Conservation (phyloP, 2,888 invertebrate genomes). For the Tipula lateralis region DNA sequence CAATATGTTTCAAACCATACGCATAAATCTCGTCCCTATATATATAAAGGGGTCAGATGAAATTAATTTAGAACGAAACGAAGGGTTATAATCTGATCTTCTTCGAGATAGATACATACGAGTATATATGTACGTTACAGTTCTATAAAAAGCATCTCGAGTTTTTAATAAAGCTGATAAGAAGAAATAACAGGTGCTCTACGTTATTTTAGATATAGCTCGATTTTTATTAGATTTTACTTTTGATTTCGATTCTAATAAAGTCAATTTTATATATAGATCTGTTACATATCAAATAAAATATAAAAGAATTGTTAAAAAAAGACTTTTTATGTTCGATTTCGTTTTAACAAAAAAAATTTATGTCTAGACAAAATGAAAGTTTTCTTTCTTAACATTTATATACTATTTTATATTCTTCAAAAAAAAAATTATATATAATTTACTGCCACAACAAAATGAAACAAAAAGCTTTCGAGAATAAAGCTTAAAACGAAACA, state of each 20-base stretch:
- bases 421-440: background rate
- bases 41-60: background rate
- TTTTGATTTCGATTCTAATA: background rate
- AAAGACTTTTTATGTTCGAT: background rate
- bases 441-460: background rate
- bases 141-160: background rate
- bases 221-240: background rate
- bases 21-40: background rate
- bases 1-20: background rate
- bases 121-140: background rate
- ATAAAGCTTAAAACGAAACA: background rate
- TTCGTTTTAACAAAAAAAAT: background rate
- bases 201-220: background rate
- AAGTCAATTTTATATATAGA: constrained; percentile 4
- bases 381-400: background rate
- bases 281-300: background rate
- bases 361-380: constrained; percentile 6
- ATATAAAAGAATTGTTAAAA: background rate
- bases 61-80: background rate
- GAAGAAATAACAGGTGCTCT: constrained; percentile 2
- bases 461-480: background rate
- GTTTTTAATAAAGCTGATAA: background rate
- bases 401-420: background rate
- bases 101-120: background rate
- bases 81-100: background rate